phyloP scores from a whole-genome alignment of 2,113 vertebrate genomes.

The Thunnus thynnus region DNA sequence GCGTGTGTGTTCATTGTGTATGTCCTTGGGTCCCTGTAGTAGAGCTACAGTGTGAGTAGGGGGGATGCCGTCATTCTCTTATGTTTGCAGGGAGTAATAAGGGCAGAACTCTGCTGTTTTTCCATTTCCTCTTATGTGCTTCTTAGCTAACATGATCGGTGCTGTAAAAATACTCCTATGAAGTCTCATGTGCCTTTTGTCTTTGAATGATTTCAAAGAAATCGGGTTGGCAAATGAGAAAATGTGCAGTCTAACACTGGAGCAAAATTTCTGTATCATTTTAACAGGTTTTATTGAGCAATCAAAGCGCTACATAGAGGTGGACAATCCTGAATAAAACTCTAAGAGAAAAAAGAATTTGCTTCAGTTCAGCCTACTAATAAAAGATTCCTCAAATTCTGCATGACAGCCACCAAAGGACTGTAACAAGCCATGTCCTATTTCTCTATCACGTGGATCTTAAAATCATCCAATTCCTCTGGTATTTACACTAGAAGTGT shows the following conservation, averaged over 20 bases:
- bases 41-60: slow-evolving; percentile 58
- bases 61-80: slow-evolving; percentile 59
- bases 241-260: slow-evolving; percentile 8
- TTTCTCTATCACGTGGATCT: slow-evolving; percentile 37
- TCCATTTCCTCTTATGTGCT: slow-evolving; percentile 68
- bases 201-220: slow-evolving; percentile 47
- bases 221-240: slow-evolving; percentile 31
- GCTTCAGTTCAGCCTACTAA: slow-evolving; percentile 19
- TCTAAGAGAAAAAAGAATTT: background rate
- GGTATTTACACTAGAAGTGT: slow-evolving; percentile 45
- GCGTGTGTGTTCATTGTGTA: slow-evolving; percentile 55
- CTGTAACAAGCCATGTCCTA: slow-evolving; percentile 18
- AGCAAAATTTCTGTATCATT: slow-evolving; percentile 34
- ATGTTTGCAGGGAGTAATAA: slow-evolving; percentile 74
- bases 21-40: slow-evolving; percentile 58
- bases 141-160: slow-evolving; percentile 39
- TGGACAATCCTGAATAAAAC: slow-evolving; percentile 23
- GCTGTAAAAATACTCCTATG: slow-evolving; percentile 42
- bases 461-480: slow-evolving; percentile 40
- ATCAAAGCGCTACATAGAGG: background rate
- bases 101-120: slow-evolving; percentile 62
- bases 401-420: background rate
- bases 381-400: slow-evolving; percentile 32
- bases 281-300: slow-evolving; percentile 35
- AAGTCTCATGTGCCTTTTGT: slow-evolving; percentile 40